Percentiles rank a stretch among this genome's conserved stretches.
These are phyloP conservation scores for Tretioscincus oriximinensis DNA, from an alignment of 2,113 vertebrate genomes.

Conservation along the genomic window DNA sequence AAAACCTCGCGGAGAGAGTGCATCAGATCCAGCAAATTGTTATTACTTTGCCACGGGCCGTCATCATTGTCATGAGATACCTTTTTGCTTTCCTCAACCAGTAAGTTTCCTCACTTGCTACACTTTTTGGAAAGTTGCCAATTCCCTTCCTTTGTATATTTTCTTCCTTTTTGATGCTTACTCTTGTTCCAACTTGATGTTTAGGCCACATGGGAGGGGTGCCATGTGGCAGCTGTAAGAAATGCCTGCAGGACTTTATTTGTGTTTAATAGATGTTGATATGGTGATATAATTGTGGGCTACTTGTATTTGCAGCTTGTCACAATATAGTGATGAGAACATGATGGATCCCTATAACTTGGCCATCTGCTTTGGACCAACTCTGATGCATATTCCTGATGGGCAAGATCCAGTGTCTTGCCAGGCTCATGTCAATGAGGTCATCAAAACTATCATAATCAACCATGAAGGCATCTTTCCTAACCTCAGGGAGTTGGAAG, in stretches of 20 bases:
- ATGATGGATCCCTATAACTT: constrained; percentile 99
- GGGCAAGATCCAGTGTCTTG: constrained; percentile 95
- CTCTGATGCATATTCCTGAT: constrained; percentile 96
- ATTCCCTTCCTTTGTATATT: neutral
- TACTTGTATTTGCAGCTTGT: constrained; percentile 77
- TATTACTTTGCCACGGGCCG: constrained; percentile 84
- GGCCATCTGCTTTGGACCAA: constrained; percentile 98
- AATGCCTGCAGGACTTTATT: fast-evolving
- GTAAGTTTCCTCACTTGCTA: constrained; percentile 74
- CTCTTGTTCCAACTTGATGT: neutral
- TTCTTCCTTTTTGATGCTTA: neutral
- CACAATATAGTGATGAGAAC: constrained; percentile 98
- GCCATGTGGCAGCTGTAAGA: fast-evolving
- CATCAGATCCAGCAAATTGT: constrained; percentile 94
- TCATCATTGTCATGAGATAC: constrained; percentile 98
- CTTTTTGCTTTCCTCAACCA: constrained; percentile 98
- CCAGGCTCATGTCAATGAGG: constrained; percentile 97
- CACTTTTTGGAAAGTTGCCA: neutral
- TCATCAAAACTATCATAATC: constrained; percentile 97
- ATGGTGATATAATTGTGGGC: neutral
- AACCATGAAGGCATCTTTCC: constrained; percentile 96
- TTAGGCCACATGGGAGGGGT: neutral
- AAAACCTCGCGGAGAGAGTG: constrained; percentile 86
- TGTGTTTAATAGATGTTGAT: fast-evolving
- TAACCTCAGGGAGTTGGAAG: constrained; percentile 86